These are phyloP conservation scores for Athetis lepigone DNA, from an alignment of 2,888 invertebrate species.

Conservation along the genomic window DNA sequence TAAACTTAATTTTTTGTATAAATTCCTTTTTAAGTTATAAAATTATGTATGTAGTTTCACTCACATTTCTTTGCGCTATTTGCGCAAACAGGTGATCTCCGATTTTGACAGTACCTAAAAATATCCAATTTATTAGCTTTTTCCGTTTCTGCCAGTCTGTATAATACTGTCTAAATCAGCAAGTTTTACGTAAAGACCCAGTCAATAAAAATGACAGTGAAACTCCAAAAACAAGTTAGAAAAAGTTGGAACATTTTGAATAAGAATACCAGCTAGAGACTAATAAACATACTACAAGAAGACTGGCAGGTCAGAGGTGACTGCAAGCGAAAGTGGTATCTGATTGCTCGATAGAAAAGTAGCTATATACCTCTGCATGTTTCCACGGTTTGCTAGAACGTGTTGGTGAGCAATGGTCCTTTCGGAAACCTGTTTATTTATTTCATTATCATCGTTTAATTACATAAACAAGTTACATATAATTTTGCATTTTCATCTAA, in stretches of 20 bases:
- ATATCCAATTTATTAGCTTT: too few relatives aligned
- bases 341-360: constrained; percentile 47
- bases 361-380: constrained; percentile 8
- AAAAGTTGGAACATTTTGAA: neutral
- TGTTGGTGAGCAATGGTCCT: neutral
- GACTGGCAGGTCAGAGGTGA: constrained; percentile 48
- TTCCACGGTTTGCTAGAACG: neutral
- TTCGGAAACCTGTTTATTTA: neutral
- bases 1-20: too few relatives aligned
- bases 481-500: too few relatives aligned
- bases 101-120: too few relatives aligned
- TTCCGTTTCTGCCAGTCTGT: too few relatives aligned
- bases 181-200: too few relatives aligned
- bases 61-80: too few relatives aligned
- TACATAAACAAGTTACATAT: neutral
- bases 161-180: too few relatives aligned
- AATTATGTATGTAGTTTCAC: too few relatives aligned
- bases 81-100: too few relatives aligned
- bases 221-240: neutral
- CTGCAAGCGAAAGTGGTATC: constrained; percentile 38
- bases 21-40: too few relatives aligned
- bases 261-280: neutral
- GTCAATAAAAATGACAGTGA: neutral
- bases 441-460: neutral
- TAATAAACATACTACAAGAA: constrained; percentile 13